These are phyloP conservation scores for Pogona vitticeps DNA, from an alignment of 2,113 vertebrate species.

Conservation along the genomic window DNA sequence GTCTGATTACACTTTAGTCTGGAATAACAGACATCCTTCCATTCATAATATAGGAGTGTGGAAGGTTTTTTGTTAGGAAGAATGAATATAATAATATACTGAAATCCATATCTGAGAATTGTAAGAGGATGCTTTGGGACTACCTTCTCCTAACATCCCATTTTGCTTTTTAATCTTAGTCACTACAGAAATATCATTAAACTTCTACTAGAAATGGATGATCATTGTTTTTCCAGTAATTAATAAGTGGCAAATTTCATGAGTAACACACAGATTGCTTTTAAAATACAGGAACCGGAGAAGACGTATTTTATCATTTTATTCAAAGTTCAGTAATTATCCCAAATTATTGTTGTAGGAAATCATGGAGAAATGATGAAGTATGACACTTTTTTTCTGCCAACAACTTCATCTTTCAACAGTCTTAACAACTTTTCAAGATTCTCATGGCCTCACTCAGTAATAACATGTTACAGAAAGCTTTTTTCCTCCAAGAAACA, in stretches of 20 bases:
- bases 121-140: not conserved
- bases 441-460: not conserved
- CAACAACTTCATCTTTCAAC: not conserved
- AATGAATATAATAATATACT: not conserved
- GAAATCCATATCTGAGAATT: not conserved
- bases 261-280: constrained; percentile 48
- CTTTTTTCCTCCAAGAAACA: not conserved
- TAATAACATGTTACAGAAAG: not conserved
- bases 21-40: not conserved
- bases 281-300: constrained; percentile 40
- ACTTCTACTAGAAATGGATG: constrained; percentile 13
- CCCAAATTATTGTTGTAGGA: not conserved
- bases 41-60: not conserved
- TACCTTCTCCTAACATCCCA: not conserved
- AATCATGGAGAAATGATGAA: not conserved
- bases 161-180: not conserved
- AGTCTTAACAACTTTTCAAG: not conserved
- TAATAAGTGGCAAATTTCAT: constrained; percentile 35
- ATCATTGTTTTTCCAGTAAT: constrained; percentile 47
- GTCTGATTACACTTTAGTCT: not conserved
- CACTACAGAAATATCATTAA: not conserved
- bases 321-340: constrained; percentile 15
- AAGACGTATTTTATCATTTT: constrained; percentile 35
- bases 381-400: not conserved
- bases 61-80: not conserved